These are phyloP conservation scores for Morpho deidamia DNA, from an alignment of 2,888 invertebrate species.

Conservation along the genomic window DNA sequence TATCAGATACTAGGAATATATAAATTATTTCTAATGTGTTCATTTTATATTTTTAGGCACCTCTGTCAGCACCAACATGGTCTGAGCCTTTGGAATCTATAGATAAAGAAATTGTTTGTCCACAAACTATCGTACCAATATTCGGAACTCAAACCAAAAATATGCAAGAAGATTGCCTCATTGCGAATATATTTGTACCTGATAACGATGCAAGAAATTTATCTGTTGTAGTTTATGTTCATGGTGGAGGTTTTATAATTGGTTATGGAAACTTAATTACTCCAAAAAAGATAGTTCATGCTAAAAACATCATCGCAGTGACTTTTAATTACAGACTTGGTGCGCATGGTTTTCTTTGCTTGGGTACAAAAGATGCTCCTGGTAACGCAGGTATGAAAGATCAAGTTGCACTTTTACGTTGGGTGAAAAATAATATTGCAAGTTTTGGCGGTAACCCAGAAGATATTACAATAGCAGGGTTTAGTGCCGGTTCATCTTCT, in stretches of 20 bases:
- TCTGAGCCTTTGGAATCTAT: conserved; percentile 34
- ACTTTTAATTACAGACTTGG: conserved; percentile 49
- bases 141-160: not conserved
- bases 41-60: conserved; percentile 30
- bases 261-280: conserved; percentile 40
- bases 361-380: conserved; percentile 33
- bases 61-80: conserved; percentile 41
- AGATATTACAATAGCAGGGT: conserved; percentile 36
- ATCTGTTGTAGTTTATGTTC: conserved; percentile 56
- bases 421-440: conserved; percentile 37
- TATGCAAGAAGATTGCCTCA: conserved; percentile 32
- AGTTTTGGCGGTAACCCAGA: conserved; percentile 36
- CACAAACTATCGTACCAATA: conserved; percentile 25
- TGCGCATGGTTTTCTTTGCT: conserved; percentile 30
- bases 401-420: conserved; percentile 33
- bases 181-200: conserved; percentile 33
- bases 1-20: too few relatives aligned
- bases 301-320: conserved; percentile 37
- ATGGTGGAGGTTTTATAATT: conserved; percentile 55
- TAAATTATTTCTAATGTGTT: not conserved
- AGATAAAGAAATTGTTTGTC: conserved; percentile 33
- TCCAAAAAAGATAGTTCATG: conserved; percentile 33
- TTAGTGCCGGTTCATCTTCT: conserved; percentile 34
- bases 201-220: conserved; percentile 26
- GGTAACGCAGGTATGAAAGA: conserved; percentile 41